A percentile compares a stretch with the other conserved stretches of the same genome.
Evolutionary conservation across 2,113 vertebrate species (phyloP).

Genomic region (Lonchura striata): DNA sequence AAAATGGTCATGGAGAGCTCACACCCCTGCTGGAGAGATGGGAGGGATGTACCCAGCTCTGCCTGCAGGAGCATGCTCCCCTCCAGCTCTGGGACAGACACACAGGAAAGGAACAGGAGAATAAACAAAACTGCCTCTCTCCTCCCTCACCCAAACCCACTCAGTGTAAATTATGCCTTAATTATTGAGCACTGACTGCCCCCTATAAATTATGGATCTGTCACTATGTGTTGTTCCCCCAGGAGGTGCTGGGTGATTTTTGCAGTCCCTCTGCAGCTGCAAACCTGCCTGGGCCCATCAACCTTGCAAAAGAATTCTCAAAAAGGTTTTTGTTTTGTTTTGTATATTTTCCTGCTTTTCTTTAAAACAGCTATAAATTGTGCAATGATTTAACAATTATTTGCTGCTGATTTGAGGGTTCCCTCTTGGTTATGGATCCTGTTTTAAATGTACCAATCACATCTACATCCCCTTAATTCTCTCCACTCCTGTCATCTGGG

Average conservation of each 20-base stretch:
- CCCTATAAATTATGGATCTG: slow-evolving; percentile 3
- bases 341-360: neutral
- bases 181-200: neutral
- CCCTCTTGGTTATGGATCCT: neutral
- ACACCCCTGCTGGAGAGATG: neutral
- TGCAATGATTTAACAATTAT: neutral
- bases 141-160: neutral
- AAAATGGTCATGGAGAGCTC: neutral
- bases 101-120: neutral
- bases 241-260: neutral
- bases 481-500: neutral
- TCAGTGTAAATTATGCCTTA: neutral
- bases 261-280: neutral
- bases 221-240: neutral
- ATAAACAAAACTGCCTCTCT: neutral
- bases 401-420: neutral
- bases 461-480: neutral
- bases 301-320: neutral
- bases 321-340: neutral
- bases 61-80: neutral
- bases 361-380: neutral
- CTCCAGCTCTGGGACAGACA: neutral
- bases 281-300: neutral
- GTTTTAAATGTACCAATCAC: neutral
- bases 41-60: neutral